Evolutionary conservation across 2,888 invertebrate genomes (phyloP).

Genomic region (Hydrotaea diabolus): DNA sequence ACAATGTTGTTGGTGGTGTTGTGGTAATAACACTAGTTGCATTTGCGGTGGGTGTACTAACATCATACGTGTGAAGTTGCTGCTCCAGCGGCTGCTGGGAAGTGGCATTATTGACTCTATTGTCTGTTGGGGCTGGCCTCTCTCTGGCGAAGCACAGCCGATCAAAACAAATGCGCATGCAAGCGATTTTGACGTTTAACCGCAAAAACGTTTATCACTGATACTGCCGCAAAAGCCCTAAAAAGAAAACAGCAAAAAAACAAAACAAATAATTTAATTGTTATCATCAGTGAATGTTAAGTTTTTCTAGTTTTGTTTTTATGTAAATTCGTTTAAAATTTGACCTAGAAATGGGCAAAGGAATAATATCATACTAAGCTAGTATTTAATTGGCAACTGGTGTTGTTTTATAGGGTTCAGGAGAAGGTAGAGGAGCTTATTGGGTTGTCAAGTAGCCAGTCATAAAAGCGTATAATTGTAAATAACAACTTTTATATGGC

Average conservation of each 20-base stretch:
- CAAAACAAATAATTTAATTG: not conserved
- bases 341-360: not conserved
- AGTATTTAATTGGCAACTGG: no score
- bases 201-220: constrained; percentile 74
- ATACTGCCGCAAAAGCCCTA: constrained; percentile 74
- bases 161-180: constrained; percentile 96
- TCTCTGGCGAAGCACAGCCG: constrained; percentile 94
- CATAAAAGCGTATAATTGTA: no score
- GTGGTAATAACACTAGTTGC: constrained; percentile 64
- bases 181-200: constrained; percentile 83
- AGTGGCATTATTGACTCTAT: constrained; percentile 66
- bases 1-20: constrained; percentile 52
- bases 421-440: no score
- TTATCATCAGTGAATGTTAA: constrained; percentile 23
- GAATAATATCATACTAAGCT: no score
- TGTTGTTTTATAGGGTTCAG: no score
- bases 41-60: constrained; percentile 71
- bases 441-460: no score
- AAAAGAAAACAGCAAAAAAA: constrained; percentile 61
- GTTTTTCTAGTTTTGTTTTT: constrained; percentile 14
- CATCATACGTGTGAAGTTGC: constrained; percentile 59
- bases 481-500: no score
- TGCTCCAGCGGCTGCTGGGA: constrained; percentile 54
- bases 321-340: not conserved
- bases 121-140: constrained; percentile 84